Base-by-base conservation (phyloP, 1,140 invertebrate species). In the Sinella curviseta region DNA sequence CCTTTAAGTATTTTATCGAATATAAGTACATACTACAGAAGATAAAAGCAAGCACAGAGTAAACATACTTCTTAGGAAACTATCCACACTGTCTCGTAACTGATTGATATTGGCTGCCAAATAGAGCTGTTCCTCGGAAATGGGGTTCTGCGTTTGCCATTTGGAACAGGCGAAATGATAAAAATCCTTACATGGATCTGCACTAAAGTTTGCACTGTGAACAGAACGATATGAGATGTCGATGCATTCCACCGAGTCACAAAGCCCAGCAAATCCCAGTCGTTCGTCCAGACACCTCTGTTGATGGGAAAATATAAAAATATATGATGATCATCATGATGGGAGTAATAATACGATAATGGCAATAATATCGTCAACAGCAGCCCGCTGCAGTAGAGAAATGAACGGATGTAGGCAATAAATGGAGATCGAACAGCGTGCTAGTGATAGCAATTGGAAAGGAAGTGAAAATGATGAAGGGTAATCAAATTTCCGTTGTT, bases 101-200 rank as follows among this genome's bases (percentile, higher is more conserved):
- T 73, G 55, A 75, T 82, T 80, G 31, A 82, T 80, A 79, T 82
- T 82, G 55, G 77, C 79, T 65, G 81, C 79, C 28, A 67, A 24
- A 67, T 77, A 80, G 34, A 82, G 77, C 34, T 80, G 77, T 16
- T 82, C 81, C 54, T 75, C 48, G 8, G 77, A 60, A 34, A 80
- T 78, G 1, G 79, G 79, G 78, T 82, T 78, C n/a, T 78, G 28
- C 8, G n/a, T 33, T 34, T 82, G 79, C 81, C 81, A 82, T 67
- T 77, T 77, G 24, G 79, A 78, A 48, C 81, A 82, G 24, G 81
- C 79, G 75, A 77, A 80, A 31, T 78, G 60, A 77, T 77, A 82
- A 75, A 82, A 82, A 57, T 82, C 79, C 26, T 82, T 17, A 77
- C 81, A 82, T 26, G 81, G 81, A 75, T 80, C 70, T 30, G 74